Evolutionary conservation across 2,113 vertebrate species (phyloP), one percentile per base, ranked within the genome.

Genomic region (Mirza zaza): DNA sequence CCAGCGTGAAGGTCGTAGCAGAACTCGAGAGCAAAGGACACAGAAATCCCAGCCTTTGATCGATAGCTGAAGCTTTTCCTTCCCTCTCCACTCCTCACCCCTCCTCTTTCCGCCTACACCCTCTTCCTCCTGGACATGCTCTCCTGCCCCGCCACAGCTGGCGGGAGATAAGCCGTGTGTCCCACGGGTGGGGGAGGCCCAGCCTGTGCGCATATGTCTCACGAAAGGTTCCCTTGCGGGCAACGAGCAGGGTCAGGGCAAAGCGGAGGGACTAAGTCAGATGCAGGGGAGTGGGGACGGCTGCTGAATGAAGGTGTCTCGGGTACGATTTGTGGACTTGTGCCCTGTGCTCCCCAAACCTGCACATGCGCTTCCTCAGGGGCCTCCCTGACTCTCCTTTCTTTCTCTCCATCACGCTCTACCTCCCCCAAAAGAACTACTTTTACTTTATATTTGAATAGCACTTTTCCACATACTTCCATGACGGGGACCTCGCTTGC

Each of bases 121-220:
- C 48, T 63, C 68, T 85, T 90, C 90, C 93, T 84, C 67, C 96
- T 70, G 90, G 92, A 93, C 86, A 57, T 71, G 14, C 21, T 21
- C 39, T 79, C 81, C 55, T 8, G 87, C 73, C 75, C 77, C 86
- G 68, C 63, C 13, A 6, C 8, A 25, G 79, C 79, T 6, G 2
- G 8, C 25, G 57, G 50, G 71, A 94, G 85, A 82, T 81, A 77
- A 94, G 85, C 17, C 12, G 2, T 0, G 45, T 12, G 52, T 45
- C 67, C 52, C 8, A 13, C 1, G n/a, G 88, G 23, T 2, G 5
- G 25, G 29, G 45, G 59, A 48, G 36, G 45, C 42, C 59, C 1
- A 27, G 73, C 25, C 71, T 27, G 23, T 59, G 67, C 61, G 59
- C 63, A 17, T 0, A 14, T n/a, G 36, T 52, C 42, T 83, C 67